Evolutionary conservation across 2,797 vertebrate species (phyloP).

Genomic region (Lithobates pipiens): DNA sequence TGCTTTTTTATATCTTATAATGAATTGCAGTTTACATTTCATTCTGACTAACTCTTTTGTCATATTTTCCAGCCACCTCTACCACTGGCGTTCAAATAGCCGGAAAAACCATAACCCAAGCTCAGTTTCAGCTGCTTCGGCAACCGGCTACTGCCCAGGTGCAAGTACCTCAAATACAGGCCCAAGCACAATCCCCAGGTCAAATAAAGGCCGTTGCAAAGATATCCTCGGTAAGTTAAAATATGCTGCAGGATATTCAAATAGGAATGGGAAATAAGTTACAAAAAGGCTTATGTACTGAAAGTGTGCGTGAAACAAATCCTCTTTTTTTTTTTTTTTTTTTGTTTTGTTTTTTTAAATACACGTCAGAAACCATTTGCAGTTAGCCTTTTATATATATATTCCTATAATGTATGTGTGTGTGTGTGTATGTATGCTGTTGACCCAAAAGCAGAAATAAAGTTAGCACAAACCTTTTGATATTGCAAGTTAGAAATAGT

Average conservation of each 20-base stretch:
- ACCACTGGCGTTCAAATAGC: slow-evolving; percentile 77
- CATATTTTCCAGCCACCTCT: slow-evolving; percentile 62
- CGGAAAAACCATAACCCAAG: slow-evolving; percentile 76
- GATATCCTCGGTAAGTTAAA: slow-evolving; percentile 78
- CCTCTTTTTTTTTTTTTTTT: too few relatives aligned
- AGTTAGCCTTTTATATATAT: too few relatives aligned
- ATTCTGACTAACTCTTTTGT: not conserved
- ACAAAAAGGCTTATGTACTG: too few relatives aligned
- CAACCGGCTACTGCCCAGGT: slow-evolving; percentile 65
- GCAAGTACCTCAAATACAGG: slow-evolving; percentile 79
- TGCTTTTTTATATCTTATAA: not conserved
- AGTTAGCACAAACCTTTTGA: too few relatives aligned
- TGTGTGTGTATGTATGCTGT: too few relatives aligned
- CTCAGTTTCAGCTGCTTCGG: slow-evolving; percentile 77
- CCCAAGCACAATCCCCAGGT: slow-evolving; percentile 72
- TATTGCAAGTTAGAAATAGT: too few relatives aligned
- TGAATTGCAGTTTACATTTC: not conserved
- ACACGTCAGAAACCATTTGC: too few relatives aligned
- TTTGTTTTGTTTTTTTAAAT: too few relatives aligned
- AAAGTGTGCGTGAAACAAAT: too few relatives aligned
- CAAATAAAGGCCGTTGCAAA: slow-evolving; percentile 87
- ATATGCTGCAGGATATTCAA: not conserved
- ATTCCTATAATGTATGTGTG: too few relatives aligned
- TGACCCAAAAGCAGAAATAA: too few relatives aligned
- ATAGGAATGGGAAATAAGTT: too few relatives aligned